phyloP scores from a whole-genome alignment of 1,140 invertebrate species.

The Lasioglossum baleicum region DNA sequence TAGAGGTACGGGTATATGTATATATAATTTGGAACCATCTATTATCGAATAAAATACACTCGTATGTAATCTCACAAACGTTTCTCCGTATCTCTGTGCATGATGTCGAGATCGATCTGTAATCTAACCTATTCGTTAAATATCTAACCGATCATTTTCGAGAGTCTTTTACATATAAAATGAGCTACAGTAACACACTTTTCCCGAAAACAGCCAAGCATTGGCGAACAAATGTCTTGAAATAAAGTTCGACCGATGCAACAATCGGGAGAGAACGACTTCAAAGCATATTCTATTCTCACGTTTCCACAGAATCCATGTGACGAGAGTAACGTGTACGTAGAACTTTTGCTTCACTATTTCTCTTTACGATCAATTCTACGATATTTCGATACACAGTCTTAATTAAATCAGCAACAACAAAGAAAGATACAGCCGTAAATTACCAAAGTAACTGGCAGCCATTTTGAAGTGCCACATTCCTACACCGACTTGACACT shows the following conservation, averaged over 20 bases:
- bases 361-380: conserved; percentile 48
- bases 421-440: conserved; percentile 79
- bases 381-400: conserved; percentile 51
- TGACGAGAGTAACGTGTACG: conserved; percentile 42
- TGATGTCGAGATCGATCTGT: conserved; percentile 24
- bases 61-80: conserved; percentile 16
- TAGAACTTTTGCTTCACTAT: conserved; percentile 57
- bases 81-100: conserved; percentile 17
- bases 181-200: conserved; percentile 26
- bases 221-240: conserved; percentile 48
- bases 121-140: conserved; percentile 53
- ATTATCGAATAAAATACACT: conserved; percentile 7
- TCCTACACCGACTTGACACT: conserved; percentile 78
- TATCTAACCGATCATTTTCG: conserved; percentile 14
- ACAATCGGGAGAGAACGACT: conserved; percentile 61
- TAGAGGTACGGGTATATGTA: not conserved
- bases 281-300: conserved; percentile 71
- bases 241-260: conserved; percentile 55
- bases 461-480: conserved; percentile 82
- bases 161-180: conserved; percentile 28
- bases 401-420: conserved; percentile 75
- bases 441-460: conserved; percentile 80
- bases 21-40: conserved; percentile 1
- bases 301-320: conserved; percentile 47
- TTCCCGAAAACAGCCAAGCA: conserved; percentile 11